A percentile compares a stretch with the other conserved stretches of the same genome.
Conservation (phyloP, 1,140 invertebrate genomes). For the Matsumurasca onukii region DNA sequence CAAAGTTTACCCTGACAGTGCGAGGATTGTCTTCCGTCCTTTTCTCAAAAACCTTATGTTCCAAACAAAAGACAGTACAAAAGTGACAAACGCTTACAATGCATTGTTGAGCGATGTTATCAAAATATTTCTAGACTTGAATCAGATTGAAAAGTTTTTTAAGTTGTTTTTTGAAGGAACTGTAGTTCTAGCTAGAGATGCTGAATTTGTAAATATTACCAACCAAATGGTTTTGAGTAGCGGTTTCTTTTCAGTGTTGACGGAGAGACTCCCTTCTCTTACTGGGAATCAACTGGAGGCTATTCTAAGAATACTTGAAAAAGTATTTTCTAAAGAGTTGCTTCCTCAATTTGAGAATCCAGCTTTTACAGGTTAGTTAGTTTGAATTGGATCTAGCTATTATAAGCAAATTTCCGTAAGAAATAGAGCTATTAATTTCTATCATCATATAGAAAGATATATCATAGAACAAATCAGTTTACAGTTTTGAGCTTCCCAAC, state of each 20-base stretch:
- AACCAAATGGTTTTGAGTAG: not conserved
- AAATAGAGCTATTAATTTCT: no score
- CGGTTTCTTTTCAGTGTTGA: not conserved
- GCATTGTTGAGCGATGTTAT: not conserved
- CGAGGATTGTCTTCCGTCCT: not conserved
- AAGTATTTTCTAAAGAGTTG: conserved; percentile 9
- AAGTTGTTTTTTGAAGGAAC: not conserved
- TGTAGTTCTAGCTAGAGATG: not conserved
- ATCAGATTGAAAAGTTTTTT: conserved; percentile 12
- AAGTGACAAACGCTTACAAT: not conserved
- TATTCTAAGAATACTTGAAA: not conserved
- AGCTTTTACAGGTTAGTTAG: no score
- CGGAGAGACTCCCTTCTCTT: conserved; percentile 3
- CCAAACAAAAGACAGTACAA: not conserved
- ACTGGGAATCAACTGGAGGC: conserved; percentile 11
- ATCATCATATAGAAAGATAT: no score
- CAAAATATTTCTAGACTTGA: not conserved
- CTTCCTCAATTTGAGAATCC: not conserved
- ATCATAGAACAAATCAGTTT: no score
- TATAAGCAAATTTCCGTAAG: no score
- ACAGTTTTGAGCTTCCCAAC: no score
- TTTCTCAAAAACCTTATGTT: not conserved
- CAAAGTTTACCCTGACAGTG: conserved; percentile 18
- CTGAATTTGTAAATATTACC: not conserved
- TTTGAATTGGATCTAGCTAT: no score